Conservation (phyloP, 2,797 vertebrate species). For the Prionace glauca region DNA sequence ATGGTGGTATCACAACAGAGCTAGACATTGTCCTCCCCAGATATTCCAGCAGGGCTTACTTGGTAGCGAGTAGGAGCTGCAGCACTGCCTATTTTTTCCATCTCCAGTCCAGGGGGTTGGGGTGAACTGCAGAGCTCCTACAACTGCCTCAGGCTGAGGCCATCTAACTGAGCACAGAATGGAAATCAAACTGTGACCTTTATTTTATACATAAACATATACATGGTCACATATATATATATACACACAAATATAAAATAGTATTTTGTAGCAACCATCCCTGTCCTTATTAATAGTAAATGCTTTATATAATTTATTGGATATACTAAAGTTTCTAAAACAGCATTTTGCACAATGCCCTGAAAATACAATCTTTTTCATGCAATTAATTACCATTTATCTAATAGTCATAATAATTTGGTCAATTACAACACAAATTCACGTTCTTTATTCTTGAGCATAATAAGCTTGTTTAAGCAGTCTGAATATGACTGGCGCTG, state of each 20-base stretch:
- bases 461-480: neutral
- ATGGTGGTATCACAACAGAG: neutral
- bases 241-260: neutral
- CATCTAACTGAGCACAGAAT: neutral
- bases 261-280: neutral
- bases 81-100: neutral
- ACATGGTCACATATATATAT: neutral
- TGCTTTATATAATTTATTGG: neutral
- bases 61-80: neutral
- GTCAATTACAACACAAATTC: neutral
- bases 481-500: neutral
- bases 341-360: neutral
- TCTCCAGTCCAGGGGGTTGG: neutral
- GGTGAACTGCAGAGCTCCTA: neutral
- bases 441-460: neutral
- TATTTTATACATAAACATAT: neutral
- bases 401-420: neutral
- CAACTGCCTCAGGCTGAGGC: conserved; percentile 4
- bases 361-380: neutral
- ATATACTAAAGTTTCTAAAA: neutral
- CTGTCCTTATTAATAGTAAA: neutral
- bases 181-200: conserved; percentile 16
- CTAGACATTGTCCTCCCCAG: neutral
- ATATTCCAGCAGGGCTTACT: neutral
- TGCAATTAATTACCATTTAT: neutral